These are phyloP conservation scores for Anguilla pacifica DNA, from an alignment of 2,797 vertebrate species.

Conservation along the genomic window DNA sequence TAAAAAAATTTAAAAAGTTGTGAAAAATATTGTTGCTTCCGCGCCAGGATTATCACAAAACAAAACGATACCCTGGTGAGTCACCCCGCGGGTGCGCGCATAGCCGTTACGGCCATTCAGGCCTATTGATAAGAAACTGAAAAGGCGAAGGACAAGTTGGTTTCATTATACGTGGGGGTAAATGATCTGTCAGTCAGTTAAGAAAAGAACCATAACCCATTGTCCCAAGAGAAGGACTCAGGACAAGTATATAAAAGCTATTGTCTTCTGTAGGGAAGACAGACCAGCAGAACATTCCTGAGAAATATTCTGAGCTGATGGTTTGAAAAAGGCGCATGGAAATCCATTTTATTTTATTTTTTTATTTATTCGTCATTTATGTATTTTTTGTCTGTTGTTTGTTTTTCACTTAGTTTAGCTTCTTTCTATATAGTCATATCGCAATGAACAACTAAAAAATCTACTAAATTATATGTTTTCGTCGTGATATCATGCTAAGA, in stretches of 20 bases:
- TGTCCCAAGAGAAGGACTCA: not conserved
- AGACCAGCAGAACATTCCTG: not conserved
- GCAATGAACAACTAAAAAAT: not conserved
- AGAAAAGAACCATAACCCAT: slow-evolving; percentile 1
- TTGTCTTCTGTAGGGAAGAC: not conserved
- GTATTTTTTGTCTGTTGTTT: not conserved
- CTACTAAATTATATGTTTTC: not conserved
- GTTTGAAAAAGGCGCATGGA: not conserved
- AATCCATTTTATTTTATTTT: not conserved
- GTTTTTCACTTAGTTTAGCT: not conserved
- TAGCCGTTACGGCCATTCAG: slow-evolving; percentile 5
- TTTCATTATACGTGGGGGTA: not conserved
- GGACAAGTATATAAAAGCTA: slow-evolving; percentile 3
- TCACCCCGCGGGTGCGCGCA: not conserved
- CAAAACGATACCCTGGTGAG: not conserved
- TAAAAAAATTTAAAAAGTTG: not conserved
- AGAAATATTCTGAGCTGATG: not conserved
- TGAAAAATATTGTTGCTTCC: not conserved
- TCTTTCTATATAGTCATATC: not conserved
- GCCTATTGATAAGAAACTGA: slow-evolving; percentile 15
- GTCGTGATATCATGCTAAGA: not conserved
- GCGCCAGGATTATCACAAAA: not conserved
- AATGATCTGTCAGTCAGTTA: not conserved
- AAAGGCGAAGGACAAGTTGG: not conserved
- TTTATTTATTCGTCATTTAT: not conserved